Evolutionary conservation across 2,888 invertebrate species (phyloP).

Genomic region (Steromphala cineraria): DNA sequence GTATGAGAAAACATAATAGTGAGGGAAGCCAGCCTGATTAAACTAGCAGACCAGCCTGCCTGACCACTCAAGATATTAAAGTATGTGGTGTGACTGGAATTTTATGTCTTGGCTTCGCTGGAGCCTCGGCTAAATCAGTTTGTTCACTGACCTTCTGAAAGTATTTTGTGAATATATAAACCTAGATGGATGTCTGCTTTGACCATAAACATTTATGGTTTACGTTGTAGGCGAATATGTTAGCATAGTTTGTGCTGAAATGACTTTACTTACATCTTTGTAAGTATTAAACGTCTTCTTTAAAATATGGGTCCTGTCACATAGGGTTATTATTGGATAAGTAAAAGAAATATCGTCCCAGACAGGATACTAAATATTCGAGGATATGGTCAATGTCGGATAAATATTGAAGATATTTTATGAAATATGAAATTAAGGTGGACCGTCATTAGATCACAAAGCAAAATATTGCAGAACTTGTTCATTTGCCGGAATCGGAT

Average conservation of each 20-base stretch:
- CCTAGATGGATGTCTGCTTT: neutral
- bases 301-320: no score
- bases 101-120: neutral
- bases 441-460: no score
- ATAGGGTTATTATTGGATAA: no score
- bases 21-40: neutral
- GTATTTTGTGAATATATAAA: neutral
- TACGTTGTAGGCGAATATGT: neutral
- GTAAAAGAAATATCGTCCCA: no score
- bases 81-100: constrained; percentile 11
- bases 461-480: no score
- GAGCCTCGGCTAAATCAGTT: no score
- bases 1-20: constrained; percentile 9
- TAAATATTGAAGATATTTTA: no score
- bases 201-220: neutral
- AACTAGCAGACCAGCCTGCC: neutral
- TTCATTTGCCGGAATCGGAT: no score
- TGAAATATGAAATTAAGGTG: no score
- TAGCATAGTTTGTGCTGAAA: neutral
- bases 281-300: no score
- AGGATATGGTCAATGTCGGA: no score
- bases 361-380: no score
- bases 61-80: constrained; percentile 12
- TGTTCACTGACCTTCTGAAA: neutral
- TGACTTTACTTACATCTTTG: neutral